Base-by-base conservation (phyloP, 2,113 vertebrate genomes). In the Sminthopsis crassicaudata region DNA sequence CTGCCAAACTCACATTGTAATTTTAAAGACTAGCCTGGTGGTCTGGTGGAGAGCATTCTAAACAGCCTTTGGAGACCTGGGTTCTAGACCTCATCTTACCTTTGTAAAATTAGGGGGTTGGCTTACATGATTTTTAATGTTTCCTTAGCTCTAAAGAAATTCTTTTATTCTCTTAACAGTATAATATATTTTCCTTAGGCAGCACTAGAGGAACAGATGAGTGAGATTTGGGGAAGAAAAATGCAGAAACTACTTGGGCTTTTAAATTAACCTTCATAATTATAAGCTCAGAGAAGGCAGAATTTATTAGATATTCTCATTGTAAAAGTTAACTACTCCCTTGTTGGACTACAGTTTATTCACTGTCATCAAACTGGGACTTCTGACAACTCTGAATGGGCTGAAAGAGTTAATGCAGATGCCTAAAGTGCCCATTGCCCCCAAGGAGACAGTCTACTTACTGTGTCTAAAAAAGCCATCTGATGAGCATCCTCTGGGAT, bases 401-500 rank as follows among this genome's bases (percentile, higher is more conserved):
- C 55, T 36, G 57, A 94, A 91, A 92, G 93, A 91, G 46, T 93
- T 91, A 67, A 3, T 89, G 46, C 88, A 95, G 96, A 95, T 96
- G 93, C 54, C 55, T 51, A 54, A 96, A 94, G 94, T 95, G 94
- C 95, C 94, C 94, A 95, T 94, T 90, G 55, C 94, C 36, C 53
- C 94, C 4, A 0, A 51, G 46, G 91, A 97, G 93, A 94, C 1
- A 3, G 51, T 94, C 90, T 95, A 84, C n/a, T 42, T 84, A 84
- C n/a, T 5, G 0, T 91, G 94, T 89, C 60, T 94, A 2, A 84
- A 90, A 60, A 51, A 76, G 90, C 88, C 67, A 84, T 91, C 54
- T 30, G 94, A 94, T 94, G 95, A 91, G 89, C 27, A 14, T 96
- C 88, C 92, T 97, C 26, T 19, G 94, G 94, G 93, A 91, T 53